Evolutionary conservation across 2,113 vertebrate species (phyloP), one percentile per base, ranked within the genome.

Genomic region (Crypturellus undulatus): DNA sequence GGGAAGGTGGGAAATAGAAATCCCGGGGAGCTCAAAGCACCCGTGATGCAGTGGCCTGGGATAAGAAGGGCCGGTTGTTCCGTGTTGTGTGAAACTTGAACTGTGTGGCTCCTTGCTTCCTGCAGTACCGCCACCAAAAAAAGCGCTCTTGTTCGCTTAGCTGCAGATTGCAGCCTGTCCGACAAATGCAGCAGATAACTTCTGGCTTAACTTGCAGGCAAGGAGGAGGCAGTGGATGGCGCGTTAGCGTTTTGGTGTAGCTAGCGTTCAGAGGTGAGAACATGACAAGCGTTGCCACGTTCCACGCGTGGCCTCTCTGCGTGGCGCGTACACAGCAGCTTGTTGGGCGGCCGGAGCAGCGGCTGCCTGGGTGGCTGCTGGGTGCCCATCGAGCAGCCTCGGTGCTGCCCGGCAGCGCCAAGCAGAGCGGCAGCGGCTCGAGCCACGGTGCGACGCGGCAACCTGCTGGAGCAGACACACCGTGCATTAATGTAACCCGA

Each of bases 11-110:
- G 92, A 90, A 90, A 69, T 82, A 34, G 89, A 79, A 93, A 67
- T 80, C 68, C 70, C 25, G 78, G 69, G 84, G 78, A 76, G 92
- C 94, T 75, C 88, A 88, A 71, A 81, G 83, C 84, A 12, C 86
- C 89, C 90, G 73, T n/a, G 90, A 51, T 93, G 87, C 84, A 59
- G 89, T 95, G 92, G 91, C 87, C 93, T 96, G 93, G 87, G 93
- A 94, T 94, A 93, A 92, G 85, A 92, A 89, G 79, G 81, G 87
- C 28, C 70, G 62, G 52, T 68, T 47, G 79, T 86, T 26, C 6
- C 10, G 2, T 43, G 64, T 87, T 86, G 81, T 79, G 86, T 88
- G 93, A 94, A 93, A 95, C 79, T 70, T 15, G 69, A 95, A 16
- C 76, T 5, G 6, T 42, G 51, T 0, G 0, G 68, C 71, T 92